Conservation (phyloP, 2,113 vertebrate species). For the Elephas maximus region DNA sequence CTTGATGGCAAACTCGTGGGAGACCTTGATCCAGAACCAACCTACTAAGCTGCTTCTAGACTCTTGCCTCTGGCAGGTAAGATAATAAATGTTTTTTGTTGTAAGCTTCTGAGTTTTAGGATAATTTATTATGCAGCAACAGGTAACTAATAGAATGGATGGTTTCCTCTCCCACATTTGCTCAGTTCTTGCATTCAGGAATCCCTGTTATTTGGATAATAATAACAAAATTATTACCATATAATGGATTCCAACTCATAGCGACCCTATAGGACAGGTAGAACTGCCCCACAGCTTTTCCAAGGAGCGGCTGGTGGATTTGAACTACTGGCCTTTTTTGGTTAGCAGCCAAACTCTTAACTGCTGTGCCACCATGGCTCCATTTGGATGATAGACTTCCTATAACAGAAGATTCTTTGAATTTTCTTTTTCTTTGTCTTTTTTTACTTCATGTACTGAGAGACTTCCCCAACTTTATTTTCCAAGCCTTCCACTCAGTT, state of each 20-base stretch:
- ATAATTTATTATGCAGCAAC: not conserved
- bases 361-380: no score
- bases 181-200: not conserved
- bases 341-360: no score
- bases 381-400: not conserved
- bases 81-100: not conserved
- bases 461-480: not conserved
- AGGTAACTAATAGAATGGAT: not conserved
- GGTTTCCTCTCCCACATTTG: not conserved
- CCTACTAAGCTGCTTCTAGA: not conserved
- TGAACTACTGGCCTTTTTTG: no score
- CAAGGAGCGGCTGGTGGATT: no score
- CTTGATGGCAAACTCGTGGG: not conserved
- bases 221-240: not conserved
- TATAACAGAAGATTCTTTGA: not conserved
- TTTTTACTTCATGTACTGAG: conserved; percentile 2
- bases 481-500: not conserved
- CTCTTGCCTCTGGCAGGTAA: not conserved
- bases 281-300: no score
- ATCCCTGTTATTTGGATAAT: not conserved
- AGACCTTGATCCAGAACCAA: not conserved
- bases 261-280: no score
- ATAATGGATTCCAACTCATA: not conserved
- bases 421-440: not conserved
- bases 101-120: not conserved